Evolutionary conservation across 2,888 invertebrate species (phyloP).

Genomic region (Ditula angustiorana): DNA sequence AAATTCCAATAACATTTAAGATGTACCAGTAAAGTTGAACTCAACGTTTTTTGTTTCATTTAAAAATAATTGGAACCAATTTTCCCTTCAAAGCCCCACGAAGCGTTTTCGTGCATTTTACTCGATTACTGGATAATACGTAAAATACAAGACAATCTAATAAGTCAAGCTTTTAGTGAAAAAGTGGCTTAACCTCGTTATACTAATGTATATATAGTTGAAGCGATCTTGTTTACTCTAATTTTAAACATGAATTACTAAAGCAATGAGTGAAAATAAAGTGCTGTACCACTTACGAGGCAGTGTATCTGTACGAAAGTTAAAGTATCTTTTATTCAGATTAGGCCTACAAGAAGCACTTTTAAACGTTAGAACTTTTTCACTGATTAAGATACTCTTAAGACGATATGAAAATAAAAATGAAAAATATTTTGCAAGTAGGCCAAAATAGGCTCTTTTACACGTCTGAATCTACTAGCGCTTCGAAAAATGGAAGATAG

Average conservation of each 20-base stretch:
- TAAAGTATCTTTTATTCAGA: no score
- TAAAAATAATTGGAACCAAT: slow-evolving; percentile 3
- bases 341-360: no score
- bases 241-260: slow-evolving; percentile 12
- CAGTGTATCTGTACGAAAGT: no score
- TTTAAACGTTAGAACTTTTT: no score
- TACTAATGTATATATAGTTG: slow-evolving; percentile 3
- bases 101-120: slow-evolving; percentile 5
- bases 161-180: slow-evolving; percentile 18
- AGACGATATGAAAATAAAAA: no score
- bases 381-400: no score
- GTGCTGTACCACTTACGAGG: no score
- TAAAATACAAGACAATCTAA: slow-evolving; percentile 4
- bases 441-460: no score
- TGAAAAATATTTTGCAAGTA: no score
- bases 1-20: background rate
- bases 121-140: slow-evolving; percentile 1
- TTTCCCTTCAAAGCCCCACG: background rate
- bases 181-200: slow-evolving; percentile 7
- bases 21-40: background rate
- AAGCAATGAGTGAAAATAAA: no score
- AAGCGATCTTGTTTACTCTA: slow-evolving; percentile 17
- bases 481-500: no score
- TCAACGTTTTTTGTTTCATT: background rate
- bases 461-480: no score